Base-by-base conservation (phyloP, 2,888 invertebrate species). In the Anorthoa munda region DNA sequence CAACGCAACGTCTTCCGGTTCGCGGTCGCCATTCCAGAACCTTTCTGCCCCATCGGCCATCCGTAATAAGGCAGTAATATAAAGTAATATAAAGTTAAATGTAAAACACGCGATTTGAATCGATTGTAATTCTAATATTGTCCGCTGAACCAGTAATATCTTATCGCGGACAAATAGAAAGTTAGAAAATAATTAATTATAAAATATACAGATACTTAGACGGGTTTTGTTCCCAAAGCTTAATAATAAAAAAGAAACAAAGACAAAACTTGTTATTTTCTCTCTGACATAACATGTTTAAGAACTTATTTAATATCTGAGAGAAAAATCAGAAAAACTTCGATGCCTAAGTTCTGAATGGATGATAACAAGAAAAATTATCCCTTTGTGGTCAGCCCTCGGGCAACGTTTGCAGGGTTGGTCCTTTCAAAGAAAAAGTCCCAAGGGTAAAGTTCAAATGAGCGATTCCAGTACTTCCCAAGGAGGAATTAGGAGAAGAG, bases 291-390 rank as follows among this genome's bases (percentile, higher is more conserved):
- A 76, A 78, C 64, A 75, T 67, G 53, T 82, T 75, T 72, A 45
- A 66, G 51, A 85, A 84, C 77, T 86, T 82, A 68, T 84, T 76
- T 82, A 79, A 86, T 82, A 82, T 82, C 85, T 48, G 64, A 70
- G 72, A 63, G 65, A 63, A 75, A 79, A 75, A 86, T 75, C 76
- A 75, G 61, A 50, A 59, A 83, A 85, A 79, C 63, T 85, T 82
- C 74, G 51, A 39, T 75, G 75, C 4, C 79, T 75, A 77, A 82
- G 73, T 85, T 84, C 72, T 79, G 79, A 83, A 81, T 75, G 75
- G 77, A 66, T 64, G 69, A 81, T 83, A 87, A 82, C 74, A 75
- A 84, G 79, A 79, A 81, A 85, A 86, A 72, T 67, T 72, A 77
- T 84, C 70, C 71, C 59, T 79, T 76, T 84, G 81, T 82, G 83